Percentiles rank a stretch among this genome's conserved stretches.
Evolutionary conservation across 1,140 invertebrate species (phyloP).

Genomic region (Achroia grisella): DNA sequence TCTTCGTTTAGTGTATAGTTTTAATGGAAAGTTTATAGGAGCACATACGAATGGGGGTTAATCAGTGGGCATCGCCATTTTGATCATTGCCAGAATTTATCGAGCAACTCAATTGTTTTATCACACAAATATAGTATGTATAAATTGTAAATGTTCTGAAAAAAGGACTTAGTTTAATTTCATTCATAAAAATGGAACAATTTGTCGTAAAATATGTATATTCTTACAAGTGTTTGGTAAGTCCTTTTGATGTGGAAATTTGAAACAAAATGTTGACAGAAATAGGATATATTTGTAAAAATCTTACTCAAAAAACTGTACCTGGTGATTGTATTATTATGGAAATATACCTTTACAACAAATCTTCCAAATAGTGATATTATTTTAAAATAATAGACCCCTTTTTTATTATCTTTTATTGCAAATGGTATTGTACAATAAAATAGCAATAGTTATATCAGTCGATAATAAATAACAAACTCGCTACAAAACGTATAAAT

Average conservation of each 20-base stretch:
- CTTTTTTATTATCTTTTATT: constrained; percentile 46
- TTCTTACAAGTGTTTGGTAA: constrained; percentile 5
- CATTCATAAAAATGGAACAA: constrained; percentile 32
- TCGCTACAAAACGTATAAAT: constrained; percentile 16
- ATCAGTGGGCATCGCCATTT: constrained; percentile 10
- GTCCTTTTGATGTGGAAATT: constrained; percentile 37
- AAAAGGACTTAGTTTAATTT: constrained; percentile 38
- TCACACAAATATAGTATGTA: constrained; percentile 47
- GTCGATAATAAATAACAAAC: constrained; percentile 11
- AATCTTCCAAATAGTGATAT: constrained; percentile 60
- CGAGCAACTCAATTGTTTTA: constrained; percentile 18
- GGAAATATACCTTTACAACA: constrained; percentile 71
- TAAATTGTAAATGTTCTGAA: constrained; percentile 27
- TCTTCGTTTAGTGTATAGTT: constrained; percentile 3
- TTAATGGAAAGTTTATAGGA: not conserved
- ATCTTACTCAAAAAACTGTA: constrained; percentile 65
- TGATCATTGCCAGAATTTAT: constrained; percentile 7
- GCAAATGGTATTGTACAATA: constrained; percentile 34
- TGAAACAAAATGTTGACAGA: constrained; percentile 45
- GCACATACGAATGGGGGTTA: constrained; percentile 18
- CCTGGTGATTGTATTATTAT: constrained; percentile 69
- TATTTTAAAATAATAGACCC: constrained; percentile 29
- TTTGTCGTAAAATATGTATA: constrained; percentile 26
- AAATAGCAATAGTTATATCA: constrained; percentile 9
- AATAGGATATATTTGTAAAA: constrained; percentile 55